A percentile compares a stretch with the other conserved stretches of the same genome.
phyloP scores from a whole-genome alignment of 2,888 invertebrate genomes.

The Onchidella celtica region DNA sequence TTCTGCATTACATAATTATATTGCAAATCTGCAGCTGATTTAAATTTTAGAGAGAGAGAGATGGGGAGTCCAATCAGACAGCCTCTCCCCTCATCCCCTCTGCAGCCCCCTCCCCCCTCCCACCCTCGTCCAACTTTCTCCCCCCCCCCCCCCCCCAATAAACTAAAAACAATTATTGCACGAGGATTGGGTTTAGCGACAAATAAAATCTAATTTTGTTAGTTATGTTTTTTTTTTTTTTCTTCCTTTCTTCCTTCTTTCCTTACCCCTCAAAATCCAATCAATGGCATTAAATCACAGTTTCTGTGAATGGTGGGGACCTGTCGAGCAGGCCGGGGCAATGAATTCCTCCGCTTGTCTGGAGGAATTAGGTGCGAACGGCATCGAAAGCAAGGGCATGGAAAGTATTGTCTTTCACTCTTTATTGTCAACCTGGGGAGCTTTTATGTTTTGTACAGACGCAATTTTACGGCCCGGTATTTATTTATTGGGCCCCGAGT shows the following conservation, averaged over 20 bases:
- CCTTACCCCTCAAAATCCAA: neutral
- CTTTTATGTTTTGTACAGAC: slow-evolving; percentile 28
- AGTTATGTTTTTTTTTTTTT: too few relatives aligned
- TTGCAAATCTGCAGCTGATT: too few relatives aligned
- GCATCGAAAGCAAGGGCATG: neutral
- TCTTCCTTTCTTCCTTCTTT: neutral
- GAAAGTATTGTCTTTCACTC: slow-evolving; percentile 22
- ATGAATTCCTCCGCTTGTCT: neutral
- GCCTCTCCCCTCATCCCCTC: too few relatives aligned
- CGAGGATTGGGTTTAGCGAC: too few relatives aligned
- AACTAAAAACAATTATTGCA: too few relatives aligned
- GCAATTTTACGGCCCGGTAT: slow-evolving; percentile 2
- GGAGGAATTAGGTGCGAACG: slow-evolving; percentile 19
- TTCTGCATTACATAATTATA: too few relatives aligned
- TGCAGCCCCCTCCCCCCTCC: too few relatives aligned
- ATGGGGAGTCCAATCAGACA: too few relatives aligned
- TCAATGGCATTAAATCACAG: neutral
- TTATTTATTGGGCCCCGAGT: neutral
- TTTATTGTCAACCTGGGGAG: neutral
- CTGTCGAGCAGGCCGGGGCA: neutral
- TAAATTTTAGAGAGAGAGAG: too few relatives aligned
- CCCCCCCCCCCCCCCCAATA: too few relatives aligned
- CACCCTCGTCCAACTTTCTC: too few relatives aligned
- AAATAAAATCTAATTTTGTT: too few relatives aligned
- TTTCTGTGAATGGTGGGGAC: neutral